Percentiles rank a stretch among this genome's conserved stretches.
Conservation (phyloP, 2,113 vertebrate species). For the Mellivora capensis region DNA sequence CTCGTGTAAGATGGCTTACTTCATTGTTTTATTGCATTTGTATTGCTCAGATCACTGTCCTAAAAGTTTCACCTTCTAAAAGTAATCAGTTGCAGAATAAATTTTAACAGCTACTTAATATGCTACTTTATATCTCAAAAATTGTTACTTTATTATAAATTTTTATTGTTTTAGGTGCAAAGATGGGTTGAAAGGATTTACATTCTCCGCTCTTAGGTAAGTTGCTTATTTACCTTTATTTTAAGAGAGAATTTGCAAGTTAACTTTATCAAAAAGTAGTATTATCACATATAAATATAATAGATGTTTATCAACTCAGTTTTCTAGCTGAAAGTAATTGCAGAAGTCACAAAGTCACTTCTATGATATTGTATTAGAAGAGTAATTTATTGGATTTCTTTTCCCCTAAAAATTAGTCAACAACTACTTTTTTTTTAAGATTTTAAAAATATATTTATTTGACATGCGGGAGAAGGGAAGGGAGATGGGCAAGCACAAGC, state of each 20-base stretch:
- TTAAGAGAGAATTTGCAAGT: background rate
- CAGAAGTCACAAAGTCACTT: background rate
- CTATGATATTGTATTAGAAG: background rate
- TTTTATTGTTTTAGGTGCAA: slow-evolving; percentile 88
- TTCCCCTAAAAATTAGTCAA: background rate
- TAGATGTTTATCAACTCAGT: background rate
- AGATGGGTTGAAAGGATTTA: slow-evolving; percentile 97
- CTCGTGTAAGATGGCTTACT: background rate
- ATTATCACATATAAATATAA: background rate
- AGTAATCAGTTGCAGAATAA: background rate
- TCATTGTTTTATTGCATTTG: background rate
- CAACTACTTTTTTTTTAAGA: too few species aligned
- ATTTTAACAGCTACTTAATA: background rate
- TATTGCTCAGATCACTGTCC: background rate
- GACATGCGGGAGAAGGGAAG: too few species aligned
- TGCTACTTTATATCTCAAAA: background rate
- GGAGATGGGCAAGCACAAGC: too few species aligned
- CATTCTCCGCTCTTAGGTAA: slow-evolving; percentile 97
- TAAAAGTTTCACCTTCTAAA: background rate
- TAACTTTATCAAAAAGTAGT: background rate
- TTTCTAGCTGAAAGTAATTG: slow-evolving; percentile 24
- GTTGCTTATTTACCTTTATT: slow-evolving; percentile 71
- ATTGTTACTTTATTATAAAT: slow-evolving; percentile 32
- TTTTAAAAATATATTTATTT: too few species aligned
- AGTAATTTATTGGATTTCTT: background rate